A percentile compares a stretch with the other conserved stretches of the same genome.
Evolutionary conservation across 2,113 vertebrate species (phyloP).

Genomic region (Sorex fumeus): DNA sequence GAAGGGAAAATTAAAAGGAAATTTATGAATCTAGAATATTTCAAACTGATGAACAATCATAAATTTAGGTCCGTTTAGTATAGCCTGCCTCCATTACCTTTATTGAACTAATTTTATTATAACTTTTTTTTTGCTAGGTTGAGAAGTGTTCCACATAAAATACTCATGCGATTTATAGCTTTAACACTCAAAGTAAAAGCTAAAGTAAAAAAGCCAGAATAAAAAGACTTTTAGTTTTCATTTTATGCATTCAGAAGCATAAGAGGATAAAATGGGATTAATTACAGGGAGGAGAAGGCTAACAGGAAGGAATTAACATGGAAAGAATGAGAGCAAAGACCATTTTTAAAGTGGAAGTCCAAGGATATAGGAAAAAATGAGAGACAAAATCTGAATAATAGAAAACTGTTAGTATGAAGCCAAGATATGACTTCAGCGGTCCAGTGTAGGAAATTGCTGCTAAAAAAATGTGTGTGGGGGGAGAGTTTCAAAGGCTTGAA

Average conservation of each 20-base stretch:
- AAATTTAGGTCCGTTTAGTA: constrained; percentile 54
- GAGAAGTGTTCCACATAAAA: constrained; percentile 48
- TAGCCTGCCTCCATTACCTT: constrained; percentile 63
- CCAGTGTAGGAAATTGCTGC: constrained; percentile 77
- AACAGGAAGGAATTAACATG: constrained; percentile 13
- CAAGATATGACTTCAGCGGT: constrained; percentile 69
- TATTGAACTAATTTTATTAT: constrained; percentile 68
- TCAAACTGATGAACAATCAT: constrained; percentile 33
- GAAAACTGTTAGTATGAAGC: constrained; percentile 63
- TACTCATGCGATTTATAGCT: constrained; percentile 62
- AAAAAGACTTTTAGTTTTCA: constrained; percentile 43
- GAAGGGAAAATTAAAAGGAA: constrained; percentile 27
- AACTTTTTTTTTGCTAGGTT: background rate
- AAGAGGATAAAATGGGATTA: background rate
- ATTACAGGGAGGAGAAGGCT: background rate
- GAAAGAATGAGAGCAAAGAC: constrained; percentile 45
- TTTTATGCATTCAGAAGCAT: constrained; percentile 40
- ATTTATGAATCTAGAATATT: background rate
- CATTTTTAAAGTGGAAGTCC: constrained; percentile 57
- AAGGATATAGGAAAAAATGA: constrained; percentile 43
- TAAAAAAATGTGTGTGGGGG: too few species aligned
- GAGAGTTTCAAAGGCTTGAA: background rate
- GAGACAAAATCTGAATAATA: constrained; percentile 79
- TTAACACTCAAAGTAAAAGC: constrained; percentile 67
- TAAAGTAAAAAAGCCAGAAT: constrained; percentile 18